Evolutionary conservation across 2,113 vertebrate genomes (phyloP).

Genomic region (Gasterosteus nipponicus): DNA sequence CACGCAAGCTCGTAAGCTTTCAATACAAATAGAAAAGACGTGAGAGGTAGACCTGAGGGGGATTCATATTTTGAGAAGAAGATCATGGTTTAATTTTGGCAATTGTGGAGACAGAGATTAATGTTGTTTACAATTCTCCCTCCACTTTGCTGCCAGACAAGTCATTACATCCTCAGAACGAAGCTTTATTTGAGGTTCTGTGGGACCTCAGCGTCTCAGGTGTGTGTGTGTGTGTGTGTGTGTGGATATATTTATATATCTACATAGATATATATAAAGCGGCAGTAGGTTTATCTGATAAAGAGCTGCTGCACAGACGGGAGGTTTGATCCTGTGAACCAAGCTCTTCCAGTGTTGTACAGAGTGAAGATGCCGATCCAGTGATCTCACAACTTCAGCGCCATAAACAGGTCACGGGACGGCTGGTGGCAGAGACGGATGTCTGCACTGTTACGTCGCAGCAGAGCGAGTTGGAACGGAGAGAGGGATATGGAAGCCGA

Average conservation of each 20-base stretch:
- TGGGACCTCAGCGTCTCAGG: background rate
- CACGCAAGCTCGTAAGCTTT: background rate
- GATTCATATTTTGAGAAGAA: constrained; percentile 11
- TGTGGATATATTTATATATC: no score
- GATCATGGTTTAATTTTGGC: constrained; percentile 5
- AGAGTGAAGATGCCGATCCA: constrained; percentile 46
- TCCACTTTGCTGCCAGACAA: constrained; percentile 8
- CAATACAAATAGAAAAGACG: constrained; percentile 10
- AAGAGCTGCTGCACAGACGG: constrained; percentile 23
- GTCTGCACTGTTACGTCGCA: constrained; percentile 48
- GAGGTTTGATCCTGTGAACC: constrained; percentile 34
- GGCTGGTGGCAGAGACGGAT: constrained; percentile 44
- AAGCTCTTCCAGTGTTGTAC: constrained; percentile 51
- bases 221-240: no score
- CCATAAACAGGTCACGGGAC: constrained; percentile 32
- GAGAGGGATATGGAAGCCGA: constrained; percentile 3
- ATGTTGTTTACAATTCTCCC: constrained; percentile 30
- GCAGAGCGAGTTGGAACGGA: constrained; percentile 31
- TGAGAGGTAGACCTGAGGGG: constrained; percentile 4
- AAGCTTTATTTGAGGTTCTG: constrained; percentile 26
- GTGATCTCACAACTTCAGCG: constrained; percentile 26
- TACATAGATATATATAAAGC: background rate
- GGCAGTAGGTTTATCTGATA: constrained; percentile 41
- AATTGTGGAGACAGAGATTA: constrained; percentile 28
- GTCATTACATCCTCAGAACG: constrained; percentile 3